Percentiles rank a stretch among this genome's conserved stretches.
Conservation (phyloP, 2,113 vertebrate species). For the Mohoua ochrocephala region DNA sequence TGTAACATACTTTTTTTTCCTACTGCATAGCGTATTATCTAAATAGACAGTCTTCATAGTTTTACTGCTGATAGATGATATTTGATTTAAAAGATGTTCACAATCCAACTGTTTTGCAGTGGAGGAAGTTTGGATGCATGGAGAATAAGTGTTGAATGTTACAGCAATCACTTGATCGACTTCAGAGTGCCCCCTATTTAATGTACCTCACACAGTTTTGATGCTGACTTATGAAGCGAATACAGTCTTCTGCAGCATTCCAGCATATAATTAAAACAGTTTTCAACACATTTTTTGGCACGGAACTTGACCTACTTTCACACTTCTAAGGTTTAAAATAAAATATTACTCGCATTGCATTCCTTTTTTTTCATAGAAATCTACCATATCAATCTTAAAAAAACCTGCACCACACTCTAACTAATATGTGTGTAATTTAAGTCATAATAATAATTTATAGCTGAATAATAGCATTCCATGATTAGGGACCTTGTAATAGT, state of each 20-base stretch:
- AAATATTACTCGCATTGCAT: neutral
- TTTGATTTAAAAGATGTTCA: neutral
- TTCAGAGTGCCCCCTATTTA: neutral
- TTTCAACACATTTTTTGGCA: neutral
- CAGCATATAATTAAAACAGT: neutral
- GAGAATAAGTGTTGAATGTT: neutral
- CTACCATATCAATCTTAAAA: neutral
- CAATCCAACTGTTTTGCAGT: neutral
- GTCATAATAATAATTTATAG: neutral
- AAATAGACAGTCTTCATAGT: neutral
- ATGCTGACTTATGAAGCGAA: neutral
- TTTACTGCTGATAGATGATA: neutral
- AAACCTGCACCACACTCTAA: neutral
- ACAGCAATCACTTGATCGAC: neutral
- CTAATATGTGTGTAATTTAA: neutral
- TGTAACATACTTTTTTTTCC: neutral
- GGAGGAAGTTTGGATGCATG: neutral
- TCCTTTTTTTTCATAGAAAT: neutral
- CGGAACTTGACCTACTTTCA: neutral
- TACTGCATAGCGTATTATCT: neutral
- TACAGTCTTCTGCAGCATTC: neutral
- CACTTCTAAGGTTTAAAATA: neutral
- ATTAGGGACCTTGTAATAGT: neutral
- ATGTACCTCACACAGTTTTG: neutral
- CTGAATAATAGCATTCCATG: neutral